These are phyloP conservation scores for Triops longicaudatus DNA, from an alignment of 1,140 invertebrate species.

Conservation along the genomic window DNA sequence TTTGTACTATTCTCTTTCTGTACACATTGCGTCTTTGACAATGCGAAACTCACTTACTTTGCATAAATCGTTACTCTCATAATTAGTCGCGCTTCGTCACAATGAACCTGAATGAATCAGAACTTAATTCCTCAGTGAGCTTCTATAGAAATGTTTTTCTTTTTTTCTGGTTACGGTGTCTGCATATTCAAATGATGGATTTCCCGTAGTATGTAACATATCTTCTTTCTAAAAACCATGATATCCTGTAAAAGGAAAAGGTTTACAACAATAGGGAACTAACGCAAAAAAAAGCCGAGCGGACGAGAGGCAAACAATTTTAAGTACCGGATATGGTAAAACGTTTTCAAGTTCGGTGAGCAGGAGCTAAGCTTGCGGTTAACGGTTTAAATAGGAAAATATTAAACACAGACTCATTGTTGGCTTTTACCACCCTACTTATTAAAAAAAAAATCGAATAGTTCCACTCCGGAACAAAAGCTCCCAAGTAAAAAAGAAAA, in stretches of 20 bases:
- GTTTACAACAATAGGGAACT: background rate
- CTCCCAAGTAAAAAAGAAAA: no score
- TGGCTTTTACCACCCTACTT: no score
- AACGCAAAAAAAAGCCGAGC: background rate
- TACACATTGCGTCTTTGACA: no score
- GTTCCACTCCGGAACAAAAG: no score
- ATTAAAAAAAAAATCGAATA: no score
- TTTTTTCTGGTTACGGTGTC: background rate
- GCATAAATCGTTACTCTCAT: no score
- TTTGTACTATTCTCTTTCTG: no score
- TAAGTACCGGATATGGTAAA: background rate
- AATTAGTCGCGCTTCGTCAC: no score
- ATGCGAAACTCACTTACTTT: no score
- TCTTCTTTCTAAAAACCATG: constrained; percentile 1
- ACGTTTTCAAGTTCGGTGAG: constrained; percentile 10
- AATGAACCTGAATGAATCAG: no score
- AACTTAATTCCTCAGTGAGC: no score
- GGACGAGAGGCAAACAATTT: background rate
- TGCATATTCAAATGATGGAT: background rate
- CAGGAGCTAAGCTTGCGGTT: background rate
- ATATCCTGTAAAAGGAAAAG: background rate
- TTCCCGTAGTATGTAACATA: background rate
- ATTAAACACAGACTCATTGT: no score
- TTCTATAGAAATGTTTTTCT: background rate
- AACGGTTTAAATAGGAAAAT: background rate